phyloP scores from a whole-genome alignment of 2,888 invertebrate species.

The Rotaria sp. region DNA sequence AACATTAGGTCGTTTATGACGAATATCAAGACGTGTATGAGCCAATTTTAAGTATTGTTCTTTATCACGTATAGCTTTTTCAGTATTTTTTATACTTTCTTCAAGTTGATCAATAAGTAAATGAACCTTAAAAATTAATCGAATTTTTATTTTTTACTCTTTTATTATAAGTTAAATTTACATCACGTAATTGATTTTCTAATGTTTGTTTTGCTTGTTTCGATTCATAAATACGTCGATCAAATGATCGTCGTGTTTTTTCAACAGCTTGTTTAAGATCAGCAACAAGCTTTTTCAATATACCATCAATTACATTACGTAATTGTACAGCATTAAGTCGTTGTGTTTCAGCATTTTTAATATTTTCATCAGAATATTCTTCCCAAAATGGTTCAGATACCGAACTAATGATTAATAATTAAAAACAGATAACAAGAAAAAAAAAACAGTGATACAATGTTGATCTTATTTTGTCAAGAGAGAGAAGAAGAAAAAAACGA shows the following conservation, averaged over 20 bases:
- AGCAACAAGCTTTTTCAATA: constrained; percentile 72
- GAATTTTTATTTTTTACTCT: no score
- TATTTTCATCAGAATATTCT: constrained; percentile 53
- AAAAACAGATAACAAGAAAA: no score
- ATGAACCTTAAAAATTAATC: not conserved
- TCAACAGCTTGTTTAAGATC: constrained; percentile 71
- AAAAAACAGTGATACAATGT: no score
- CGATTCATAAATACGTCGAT: constrained; percentile 69
- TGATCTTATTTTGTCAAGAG: not conserved
- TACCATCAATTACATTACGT: constrained; percentile 70
- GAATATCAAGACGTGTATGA: constrained; percentile 73
- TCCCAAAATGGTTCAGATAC: constrained; percentile 54
- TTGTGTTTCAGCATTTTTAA: constrained; percentile 51
- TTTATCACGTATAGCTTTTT: constrained; percentile 72
- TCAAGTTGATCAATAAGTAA: constrained; percentile 54
- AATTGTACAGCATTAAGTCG: constrained; percentile 57
- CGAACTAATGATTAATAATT: constrained; percentile 46
- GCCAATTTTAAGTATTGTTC: constrained; percentile 73
- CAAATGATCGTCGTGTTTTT: constrained; percentile 71
- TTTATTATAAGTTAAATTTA: constrained; percentile 45
- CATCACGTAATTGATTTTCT: constrained; percentile 74
- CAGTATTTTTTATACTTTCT: constrained; percentile 67
- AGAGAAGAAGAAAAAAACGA: no score
- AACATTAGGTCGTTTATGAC: constrained; percentile 71
- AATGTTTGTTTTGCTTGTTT: constrained; percentile 71